These are phyloP conservation scores for Troilus luridus DNA, from an alignment of 2,888 invertebrate genomes.

Conservation along the genomic window DNA sequence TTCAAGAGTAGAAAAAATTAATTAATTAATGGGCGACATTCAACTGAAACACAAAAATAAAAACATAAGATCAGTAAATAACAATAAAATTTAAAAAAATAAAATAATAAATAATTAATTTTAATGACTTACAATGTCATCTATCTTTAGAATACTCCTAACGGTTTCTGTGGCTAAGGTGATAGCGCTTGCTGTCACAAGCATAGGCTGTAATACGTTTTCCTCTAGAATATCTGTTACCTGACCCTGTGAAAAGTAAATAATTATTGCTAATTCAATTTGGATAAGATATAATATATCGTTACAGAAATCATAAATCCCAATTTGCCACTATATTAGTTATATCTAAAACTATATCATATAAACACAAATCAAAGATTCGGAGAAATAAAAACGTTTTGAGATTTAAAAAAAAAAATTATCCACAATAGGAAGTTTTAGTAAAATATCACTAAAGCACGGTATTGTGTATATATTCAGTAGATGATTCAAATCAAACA, in stretches of 20 bases:
- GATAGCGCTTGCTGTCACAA: slow-evolving; percentile 94
- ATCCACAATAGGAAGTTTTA: no score
- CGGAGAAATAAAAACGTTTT: no score
- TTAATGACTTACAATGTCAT: slow-evolving; percentile 89
- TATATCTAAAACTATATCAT: no score
- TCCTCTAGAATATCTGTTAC: slow-evolving; percentile 98
- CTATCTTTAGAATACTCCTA: slow-evolving; percentile 97
- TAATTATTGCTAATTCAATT: not conserved
- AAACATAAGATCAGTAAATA: not conserved
- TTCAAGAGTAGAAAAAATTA: not conserved
- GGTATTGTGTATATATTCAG: no score
- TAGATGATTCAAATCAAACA: no score
- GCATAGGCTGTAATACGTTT: slow-evolving; percentile 96
- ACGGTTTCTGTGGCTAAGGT: slow-evolving; percentile 97
- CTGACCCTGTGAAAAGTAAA: slow-evolving; percentile 74
- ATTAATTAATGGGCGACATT: slow-evolving; percentile 50
- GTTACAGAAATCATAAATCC: no score
- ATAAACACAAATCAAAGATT: not conserved
- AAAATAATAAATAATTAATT: not conserved
- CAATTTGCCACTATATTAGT: no score
- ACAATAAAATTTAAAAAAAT: not conserved
- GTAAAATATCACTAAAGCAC: no score
- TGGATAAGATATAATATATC: not conserved
- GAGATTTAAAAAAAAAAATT: no score
- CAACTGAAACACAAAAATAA: slow-evolving; percentile 56